phyloP scores from a whole-genome alignment of 2,113 vertebrate genomes.

The Apteryx mantelli region DNA sequence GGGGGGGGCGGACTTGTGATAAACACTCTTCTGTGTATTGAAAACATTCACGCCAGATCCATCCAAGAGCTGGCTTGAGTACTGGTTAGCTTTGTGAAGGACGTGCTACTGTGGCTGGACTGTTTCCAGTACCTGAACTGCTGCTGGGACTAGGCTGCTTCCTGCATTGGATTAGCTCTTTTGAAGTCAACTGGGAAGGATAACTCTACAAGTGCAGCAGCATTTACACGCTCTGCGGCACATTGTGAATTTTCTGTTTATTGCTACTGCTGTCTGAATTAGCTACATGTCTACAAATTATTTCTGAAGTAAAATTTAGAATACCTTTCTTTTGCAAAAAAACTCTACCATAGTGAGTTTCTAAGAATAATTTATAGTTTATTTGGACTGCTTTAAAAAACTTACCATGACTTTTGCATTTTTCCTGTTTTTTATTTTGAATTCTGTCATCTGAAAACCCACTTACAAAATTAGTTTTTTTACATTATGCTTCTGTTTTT shows the following conservation, averaged over 20 bases:
- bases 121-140: neutral
- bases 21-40: neutral
- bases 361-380: neutral
- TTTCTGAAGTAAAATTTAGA: constrained; percentile 6
- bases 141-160: neutral
- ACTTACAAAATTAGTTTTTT: neutral
- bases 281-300: neutral
- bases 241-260: neutral
- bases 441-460: neutral
- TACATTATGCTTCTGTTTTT: neutral
- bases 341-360: neutral
- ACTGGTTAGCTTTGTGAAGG: neutral
- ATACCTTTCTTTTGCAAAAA: neutral
- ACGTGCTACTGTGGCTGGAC: neutral
- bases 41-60: neutral
- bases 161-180: neutral
- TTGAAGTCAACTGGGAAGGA: neutral
- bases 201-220: neutral
- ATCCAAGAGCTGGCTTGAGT: neutral
- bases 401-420: neutral
- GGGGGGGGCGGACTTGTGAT: neutral
- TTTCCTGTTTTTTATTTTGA: neutral
- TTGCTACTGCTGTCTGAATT: neutral
- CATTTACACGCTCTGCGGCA: neutral
- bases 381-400: neutral